Conservation (phyloP, 2,797 vertebrate genomes). For the Miichthys miiuy region DNA sequence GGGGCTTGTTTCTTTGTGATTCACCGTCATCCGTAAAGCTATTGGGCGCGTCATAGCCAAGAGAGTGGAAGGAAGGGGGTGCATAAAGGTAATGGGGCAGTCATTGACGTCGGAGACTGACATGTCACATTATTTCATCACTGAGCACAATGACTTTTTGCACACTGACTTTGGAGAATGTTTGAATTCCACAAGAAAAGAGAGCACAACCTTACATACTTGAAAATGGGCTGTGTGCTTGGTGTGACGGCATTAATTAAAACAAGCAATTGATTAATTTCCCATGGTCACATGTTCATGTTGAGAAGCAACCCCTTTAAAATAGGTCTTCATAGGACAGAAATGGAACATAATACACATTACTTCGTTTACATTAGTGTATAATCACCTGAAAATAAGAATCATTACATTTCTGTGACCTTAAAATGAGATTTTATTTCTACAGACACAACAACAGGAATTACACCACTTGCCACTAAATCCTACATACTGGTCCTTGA, state of each 20-base stretch:
- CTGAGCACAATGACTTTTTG: slow-evolving; percentile 23
- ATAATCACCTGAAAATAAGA: too few species aligned
- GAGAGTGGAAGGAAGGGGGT: neutral
- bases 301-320: neutral
- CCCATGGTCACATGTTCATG: neutral
- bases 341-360: too few species aligned
- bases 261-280: neutral
- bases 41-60: slow-evolving; percentile 3
- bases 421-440: too few species aligned
- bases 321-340: neutral
- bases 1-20: slow-evolving; percentile 46
- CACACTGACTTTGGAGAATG: slow-evolving; percentile 13
- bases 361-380: too few species aligned
- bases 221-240: neutral
- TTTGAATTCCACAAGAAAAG: slow-evolving; percentile 12
- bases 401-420: too few species aligned
- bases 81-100: slow-evolving; percentile 19
- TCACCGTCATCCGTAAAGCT: slow-evolving; percentile 45
- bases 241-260: slow-evolving; percentile 11
- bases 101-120: slow-evolving; percentile 29
- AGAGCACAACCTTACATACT: neutral
- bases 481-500: too few species aligned
- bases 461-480: too few species aligned
- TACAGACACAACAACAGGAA: too few species aligned
- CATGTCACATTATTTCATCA: slow-evolving; percentile 37